Evolutionary conservation across 2,797 vertebrate species (phyloP), one percentile per base, ranked within the genome.

Genomic region (Chromis chromis): DNA sequence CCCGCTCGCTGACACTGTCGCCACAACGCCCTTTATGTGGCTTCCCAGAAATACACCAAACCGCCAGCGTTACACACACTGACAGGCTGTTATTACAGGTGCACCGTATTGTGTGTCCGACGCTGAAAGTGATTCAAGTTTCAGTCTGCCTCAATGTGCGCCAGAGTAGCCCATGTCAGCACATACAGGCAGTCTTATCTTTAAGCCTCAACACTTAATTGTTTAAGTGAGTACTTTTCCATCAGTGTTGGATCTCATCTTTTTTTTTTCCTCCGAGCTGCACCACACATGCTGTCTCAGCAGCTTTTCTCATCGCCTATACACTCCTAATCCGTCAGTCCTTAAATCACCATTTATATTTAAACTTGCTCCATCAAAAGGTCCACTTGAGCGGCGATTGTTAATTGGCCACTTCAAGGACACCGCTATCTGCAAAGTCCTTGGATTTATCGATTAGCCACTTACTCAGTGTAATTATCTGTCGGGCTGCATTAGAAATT

Each of bases 371-470:
- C 84, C 73, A 71, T 86, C 80, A 67, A 83, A n/a, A 83, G 81
- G 73, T 79, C 80, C 79, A 56, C 72, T 75, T 31, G 56, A 70
- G 79, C 17, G 40, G 77, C 17, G 74, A 76, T 87, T 88, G 81
- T 82, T 91, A 91, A 91, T 93, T 89, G 84, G 68, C 57, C 42
- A 21, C 82, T 84, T 86, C 86, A 93, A 93, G 90, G 92, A 86
- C 89, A 24, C 27, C 4, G 22, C 74, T 71, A 78, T 83, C 80
- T 67, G 46, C 61, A 4, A 8, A 89, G 89, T 83, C 92, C 90
- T 92, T 90, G 89, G 85, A 78, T 62, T 75, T 89, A 92, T 93
- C 52, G 92, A 92, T 93, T 92, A 89, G 80, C 75, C 78, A 25
- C 84, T 87, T 86, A 44, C 77, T 82, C 81, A 3, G 66, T 39